Evolutionary conservation across 2,888 invertebrate species (phyloP), one percentile per base, ranked within the genome.

Genomic region (Gastrophysa polygoni): DNA sequence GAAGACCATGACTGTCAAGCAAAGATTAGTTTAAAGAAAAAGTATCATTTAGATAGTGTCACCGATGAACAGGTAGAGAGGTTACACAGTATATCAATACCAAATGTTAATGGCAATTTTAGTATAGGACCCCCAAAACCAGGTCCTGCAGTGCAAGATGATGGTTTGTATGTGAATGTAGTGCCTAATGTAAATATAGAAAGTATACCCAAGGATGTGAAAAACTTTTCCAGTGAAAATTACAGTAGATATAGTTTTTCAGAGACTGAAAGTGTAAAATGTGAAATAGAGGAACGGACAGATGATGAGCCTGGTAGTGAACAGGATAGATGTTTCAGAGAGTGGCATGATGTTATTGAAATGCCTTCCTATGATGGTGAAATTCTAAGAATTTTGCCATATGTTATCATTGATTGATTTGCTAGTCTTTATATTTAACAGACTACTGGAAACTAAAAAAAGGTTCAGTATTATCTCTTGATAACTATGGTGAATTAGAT

Each of bases 361-460:
- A 84, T 87, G 77, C 85, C 86, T 77, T 89, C 92, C 66, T 88
- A 87, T 75, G 88, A 92, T 78, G 91, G 90, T 78, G 91, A 92
- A 80, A 85, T 87, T 78, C 88, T 97, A 80, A 88, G 93, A 82
- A 93, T 97, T 86, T 88, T 97, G 88, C 97, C 97, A 84, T 98
- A 98, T 85, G 95, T 96, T 84, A 91, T 96, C 82, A 92, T 96
- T 84, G 96, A 96, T 89, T 96, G 86, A 87, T 71, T 61, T 67
- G 61, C 68, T 68, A 68, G 68, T 68, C 68, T 54, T n/a, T 24
- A 17, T 18, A 43, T 43, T 52, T 20, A 24, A 24, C 48, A 47
- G 50, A 18, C 52, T 16, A 38, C 55, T 47, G n/a, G 28, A 17
- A 48, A 24, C 14, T 21, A 43, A 21, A 29, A 24, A 43, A 34